Conservation (phyloP, 2,888 invertebrate species). For the Drosophila sordidula region DNA sequence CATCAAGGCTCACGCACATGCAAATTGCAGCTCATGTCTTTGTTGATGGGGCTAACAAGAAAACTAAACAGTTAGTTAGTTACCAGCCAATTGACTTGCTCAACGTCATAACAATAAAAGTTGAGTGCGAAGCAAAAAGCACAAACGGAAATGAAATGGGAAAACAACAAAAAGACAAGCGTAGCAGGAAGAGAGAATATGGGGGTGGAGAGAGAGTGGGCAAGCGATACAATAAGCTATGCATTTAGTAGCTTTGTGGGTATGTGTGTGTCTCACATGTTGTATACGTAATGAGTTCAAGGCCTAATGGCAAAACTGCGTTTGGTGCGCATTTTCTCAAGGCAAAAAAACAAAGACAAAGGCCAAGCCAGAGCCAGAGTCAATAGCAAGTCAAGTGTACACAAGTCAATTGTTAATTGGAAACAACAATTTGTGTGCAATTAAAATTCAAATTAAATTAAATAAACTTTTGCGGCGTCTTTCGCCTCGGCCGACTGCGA, state of each 20-base stretch:
- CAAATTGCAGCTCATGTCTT: conserved; percentile 40
- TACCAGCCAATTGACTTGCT: conserved; percentile 68
- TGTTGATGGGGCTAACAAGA: conserved; percentile 46
- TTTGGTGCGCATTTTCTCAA: conserved; percentile 33
- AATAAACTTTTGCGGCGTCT: conserved; percentile 33
- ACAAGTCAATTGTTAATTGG: conserved; percentile 72
- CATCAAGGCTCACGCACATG: conserved; percentile 9
- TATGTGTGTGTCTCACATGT: conserved; percentile 44
- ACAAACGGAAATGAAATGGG: conserved; percentile 65
- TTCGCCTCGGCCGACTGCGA: conserved; percentile 1
- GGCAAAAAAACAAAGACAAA: conserved; percentile 14
- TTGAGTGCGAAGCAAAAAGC: conserved; percentile 53
- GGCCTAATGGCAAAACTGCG: conserved; percentile 61
- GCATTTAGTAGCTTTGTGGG: conserved; percentile 9
- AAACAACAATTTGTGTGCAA: conserved; percentile 50
- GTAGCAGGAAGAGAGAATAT: neutral
- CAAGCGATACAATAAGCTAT: conserved; percentile 10
- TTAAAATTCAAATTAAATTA: conserved; percentile 61
- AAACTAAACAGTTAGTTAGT: conserved; percentile 70
- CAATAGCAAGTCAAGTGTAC: conserved; percentile 35
- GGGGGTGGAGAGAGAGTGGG: conserved; percentile 3
- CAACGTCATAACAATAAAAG: conserved; percentile 77
- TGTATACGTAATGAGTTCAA: conserved; percentile 78
- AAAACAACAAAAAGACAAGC: conserved; percentile 29
- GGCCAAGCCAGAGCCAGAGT: neutral